These are phyloP conservation scores for Rhadinocentrus ornatus DNA, from an alignment of 2,797 vertebrate genomes.

Conservation along the genomic window DNA sequence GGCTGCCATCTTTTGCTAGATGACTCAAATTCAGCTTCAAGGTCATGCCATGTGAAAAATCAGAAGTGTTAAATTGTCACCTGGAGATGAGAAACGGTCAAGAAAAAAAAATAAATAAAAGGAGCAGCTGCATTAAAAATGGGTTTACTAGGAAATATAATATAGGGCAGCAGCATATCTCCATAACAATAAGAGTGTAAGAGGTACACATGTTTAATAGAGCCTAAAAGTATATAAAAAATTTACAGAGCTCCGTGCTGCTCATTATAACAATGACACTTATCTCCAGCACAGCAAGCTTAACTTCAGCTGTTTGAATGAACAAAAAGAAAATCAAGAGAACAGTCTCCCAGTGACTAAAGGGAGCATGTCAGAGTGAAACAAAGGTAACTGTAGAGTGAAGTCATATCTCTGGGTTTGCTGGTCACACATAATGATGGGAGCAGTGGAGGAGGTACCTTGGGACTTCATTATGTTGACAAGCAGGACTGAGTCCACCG, in stretches of 20 bases:
- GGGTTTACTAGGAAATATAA: slow-evolving; percentile 14
- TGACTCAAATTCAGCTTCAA: slow-evolving; percentile 72
- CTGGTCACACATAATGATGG: slow-evolving; percentile 74
- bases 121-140: slow-evolving; percentile 73
- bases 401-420: slow-evolving; percentile 66
- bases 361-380: slow-evolving; percentile 41
- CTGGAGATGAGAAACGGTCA: slow-evolving; percentile 78
- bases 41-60: slow-evolving; percentile 81
- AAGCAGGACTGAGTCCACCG: slow-evolving; percentile 56
- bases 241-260: background rate
- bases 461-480: slow-evolving; percentile 81
- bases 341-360: slow-evolving; percentile 30
- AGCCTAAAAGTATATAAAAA: background rate
- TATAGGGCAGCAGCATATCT: background rate
- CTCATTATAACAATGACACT: background rate
- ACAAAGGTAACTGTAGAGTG: slow-evolving; percentile 49
- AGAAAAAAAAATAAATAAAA: slow-evolving; percentile 51
- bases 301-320: slow-evolving; percentile 14
- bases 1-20: slow-evolving; percentile 56
- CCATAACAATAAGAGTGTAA: background rate
- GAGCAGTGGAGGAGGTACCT: slow-evolving; percentile 71
- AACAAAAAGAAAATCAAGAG: slow-evolving; percentile 19
- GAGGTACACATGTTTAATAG: background rate
- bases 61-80: slow-evolving; percentile 71
- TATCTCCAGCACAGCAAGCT: slow-evolving; percentile 15